These are phyloP conservation scores for Drosophila pallidifrons DNA, from an alignment of 1,140 invertebrate genomes.

Conservation along the genomic window DNA sequence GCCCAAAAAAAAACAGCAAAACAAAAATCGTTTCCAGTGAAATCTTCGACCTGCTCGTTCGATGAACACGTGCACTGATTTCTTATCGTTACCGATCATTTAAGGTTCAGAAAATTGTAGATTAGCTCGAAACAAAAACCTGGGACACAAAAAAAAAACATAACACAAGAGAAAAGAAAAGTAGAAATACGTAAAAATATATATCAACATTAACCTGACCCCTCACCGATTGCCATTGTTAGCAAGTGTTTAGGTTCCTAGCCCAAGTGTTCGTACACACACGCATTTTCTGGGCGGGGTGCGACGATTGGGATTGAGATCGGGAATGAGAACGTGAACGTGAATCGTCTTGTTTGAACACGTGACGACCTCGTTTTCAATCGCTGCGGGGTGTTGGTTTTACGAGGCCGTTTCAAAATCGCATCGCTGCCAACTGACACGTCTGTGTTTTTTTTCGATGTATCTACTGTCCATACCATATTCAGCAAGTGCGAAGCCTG, in stretches of 20 bases:
- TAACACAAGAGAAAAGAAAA: slow-evolving; percentile 22
- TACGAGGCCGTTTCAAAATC: slow-evolving; percentile 51
- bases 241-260: slow-evolving; percentile 43
- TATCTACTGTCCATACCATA: slow-evolving; percentile 23
- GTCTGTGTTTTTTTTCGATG: slow-evolving; percentile 34
- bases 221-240: slow-evolving; percentile 50
- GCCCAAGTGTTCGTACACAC: slow-evolving; percentile 42
- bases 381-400: slow-evolving; percentile 62
- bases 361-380: slow-evolving; percentile 76
- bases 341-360: slow-evolving; percentile 69
- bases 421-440: slow-evolving; percentile 55
- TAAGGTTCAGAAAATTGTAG: slow-evolving; percentile 68
- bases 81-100: slow-evolving; percentile 74
- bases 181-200: slow-evolving; percentile 44
- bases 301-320: slow-evolving; percentile 30
- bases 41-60: slow-evolving; percentile 57
- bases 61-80: slow-evolving; percentile 80
- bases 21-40: slow-evolving; percentile 46
- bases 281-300: slow-evolving; percentile 28
- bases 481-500: slow-evolving; percentile 50
- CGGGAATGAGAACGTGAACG: slow-evolving; percentile 12
- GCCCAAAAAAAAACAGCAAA: slow-evolving; percentile 3
- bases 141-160: slow-evolving; percentile 25
- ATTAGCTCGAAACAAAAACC: slow-evolving; percentile 68
- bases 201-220: slow-evolving; percentile 70